phyloP scores from a whole-genome alignment of 1,140 invertebrate genomes.

The Drosophila mojavensis region DNA sequence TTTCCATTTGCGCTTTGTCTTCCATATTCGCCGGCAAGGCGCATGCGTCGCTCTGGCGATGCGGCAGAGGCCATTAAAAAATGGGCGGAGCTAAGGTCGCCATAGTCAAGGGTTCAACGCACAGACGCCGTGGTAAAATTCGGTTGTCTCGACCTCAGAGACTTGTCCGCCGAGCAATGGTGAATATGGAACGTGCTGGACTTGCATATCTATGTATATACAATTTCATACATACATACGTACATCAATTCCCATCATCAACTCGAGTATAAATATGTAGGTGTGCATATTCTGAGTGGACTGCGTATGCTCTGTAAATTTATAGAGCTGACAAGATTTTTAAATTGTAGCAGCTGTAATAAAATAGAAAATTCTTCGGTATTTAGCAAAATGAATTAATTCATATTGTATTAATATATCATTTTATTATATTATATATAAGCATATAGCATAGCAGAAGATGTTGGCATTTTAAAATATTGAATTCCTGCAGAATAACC shows the following conservation, averaged over 20 bases:
- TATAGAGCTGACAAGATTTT: too few relatives aligned
- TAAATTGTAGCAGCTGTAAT: too few relatives aligned
- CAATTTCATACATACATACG: neutral
- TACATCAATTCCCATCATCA: too few relatives aligned
- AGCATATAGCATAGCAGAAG: too few relatives aligned
- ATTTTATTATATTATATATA: too few relatives aligned
- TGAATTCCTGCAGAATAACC: too few relatives aligned
- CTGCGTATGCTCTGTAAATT: too few relatives aligned
- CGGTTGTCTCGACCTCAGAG: neutral
- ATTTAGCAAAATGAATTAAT: too few relatives aligned
- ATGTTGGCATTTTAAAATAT: too few relatives aligned
- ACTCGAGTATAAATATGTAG: neutral
- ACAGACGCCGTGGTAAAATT: conserved; percentile 64
- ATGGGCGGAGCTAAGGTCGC: conserved; percentile 74
- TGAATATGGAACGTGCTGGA: conserved; percentile 17
- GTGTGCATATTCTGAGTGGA: too few relatives aligned
- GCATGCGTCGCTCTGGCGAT: conserved; percentile 60
- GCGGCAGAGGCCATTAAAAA: conserved; percentile 74
- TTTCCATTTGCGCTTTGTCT: conserved; percentile 54
- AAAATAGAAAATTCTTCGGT: too few relatives aligned
- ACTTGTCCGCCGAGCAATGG: conserved; percentile 40
- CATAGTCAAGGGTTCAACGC: conserved; percentile 46
- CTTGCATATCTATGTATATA: neutral
- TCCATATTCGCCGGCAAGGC: conserved; percentile 52
- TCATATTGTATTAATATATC: too few relatives aligned